Base-by-base conservation (phyloP, 2,888 invertebrate species). In the Eremobia ochroleuca region DNA sequence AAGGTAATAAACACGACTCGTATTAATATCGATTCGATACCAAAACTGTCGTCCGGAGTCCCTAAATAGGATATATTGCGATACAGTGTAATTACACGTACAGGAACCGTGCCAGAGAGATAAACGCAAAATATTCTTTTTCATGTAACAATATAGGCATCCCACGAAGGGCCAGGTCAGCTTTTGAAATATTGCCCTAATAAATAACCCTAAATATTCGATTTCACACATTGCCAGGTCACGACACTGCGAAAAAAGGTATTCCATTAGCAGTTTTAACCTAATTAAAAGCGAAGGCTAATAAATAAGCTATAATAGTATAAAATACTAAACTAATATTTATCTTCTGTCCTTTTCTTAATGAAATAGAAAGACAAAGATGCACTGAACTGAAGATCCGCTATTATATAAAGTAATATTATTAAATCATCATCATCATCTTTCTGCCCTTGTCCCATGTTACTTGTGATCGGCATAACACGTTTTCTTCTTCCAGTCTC, bases 251-350 rank as follows among this genome's bases (percentile, higher is more conserved):
- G 88, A 89, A 90, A 89, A 89, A 88, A 87, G 85, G 76, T 79
- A 81, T 83, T 86, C 83, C 83, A 89, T 91, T 91, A 90, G 88
- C 87, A 87, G 87, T 90, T 91, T 93, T 90, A 91, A 88, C 89
- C 86, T 93, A 93, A 93, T 93, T 92, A 92, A 87, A 84, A 66
- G 49, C 25, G 18, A n/a, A 79, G 59, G 70, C 25, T 28, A 18
- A n/a, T 55, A 37, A 68, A 52, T 37, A 52, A 52, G 52, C 49
- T 49, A 15, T 25, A 49, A 67, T 49, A 4, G 28, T 46, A 15
- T 11, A 52, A 52, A 52, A 52, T 21, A n/a, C n/a, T n/a, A n/a
- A n/a, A n/a, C n/a, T n/a, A n/a, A n/a, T n/a, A n/a, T n/a, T n/a
- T n/a, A n/a, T n/a, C n/a, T n/a, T n/a, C n/a, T n/a, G n/a, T n/a